Base-by-base conservation (phyloP, 2,888 invertebrate species). In the Ophion ellenae region DNA sequence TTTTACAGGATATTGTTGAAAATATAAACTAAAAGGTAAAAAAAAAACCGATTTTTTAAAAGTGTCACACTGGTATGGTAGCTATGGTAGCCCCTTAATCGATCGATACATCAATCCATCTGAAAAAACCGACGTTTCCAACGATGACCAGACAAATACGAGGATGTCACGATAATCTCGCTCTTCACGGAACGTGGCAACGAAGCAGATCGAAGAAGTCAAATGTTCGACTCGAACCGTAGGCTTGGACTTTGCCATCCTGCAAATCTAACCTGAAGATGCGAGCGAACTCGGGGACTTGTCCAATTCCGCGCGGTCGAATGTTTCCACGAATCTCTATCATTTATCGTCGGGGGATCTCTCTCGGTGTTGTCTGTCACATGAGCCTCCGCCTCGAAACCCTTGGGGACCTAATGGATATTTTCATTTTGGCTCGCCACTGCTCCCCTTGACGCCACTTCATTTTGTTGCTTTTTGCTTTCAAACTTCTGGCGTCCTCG, bases 311-410 rank as follows among this genome's bases (percentile, higher is more conserved):
- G 86, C 87, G 88, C 84, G 45, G 53, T 53, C 74, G 47, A 83
- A 82, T 83, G 82, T 91, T 91, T 91, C 89, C 89, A 89, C 90
- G 90, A 92, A 92, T 90, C 90, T 92, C 90, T 89, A 88, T 90
- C 89, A 90, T 89, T 90, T 80, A 83, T 84, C 87, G 76, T 81
- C 70, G 81, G 84, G 83, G 87, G 87, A 88, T 45, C 3, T 90
- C 88, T 88, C 70, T 82, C 83, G 53, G 36, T 64, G 66, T 66
- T 59, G 61, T 69, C 80, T 71, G 47, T 61, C 64, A 9, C 69
- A 6, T 47, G 36, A 73, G 14, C 59, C 28, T 3, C 70, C 64
- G 24, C 79, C 76, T 17, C n/a, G n/a, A 66, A 28, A 69, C 57
- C 24, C 53, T 78, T 47, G 57, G 36, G 64, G 71, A 67, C 71